Conservation (phyloP, 1,140 invertebrate genomes). For the Sitobion miscanthi region DNA sequence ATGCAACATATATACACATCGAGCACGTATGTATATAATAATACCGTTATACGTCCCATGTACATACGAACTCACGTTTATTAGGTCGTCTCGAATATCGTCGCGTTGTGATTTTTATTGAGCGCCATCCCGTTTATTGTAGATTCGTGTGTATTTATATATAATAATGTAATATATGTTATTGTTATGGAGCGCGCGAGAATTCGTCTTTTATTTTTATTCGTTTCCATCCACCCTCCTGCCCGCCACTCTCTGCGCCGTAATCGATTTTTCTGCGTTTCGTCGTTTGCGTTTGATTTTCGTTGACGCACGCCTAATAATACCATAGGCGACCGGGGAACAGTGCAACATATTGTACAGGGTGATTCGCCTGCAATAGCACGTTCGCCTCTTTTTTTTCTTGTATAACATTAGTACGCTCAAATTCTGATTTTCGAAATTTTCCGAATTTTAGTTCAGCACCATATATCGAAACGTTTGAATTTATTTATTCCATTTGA, state of each 20-base stretch:
- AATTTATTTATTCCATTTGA: no score
- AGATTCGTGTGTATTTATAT: neutral
- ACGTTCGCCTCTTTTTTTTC: neutral
- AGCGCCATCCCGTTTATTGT: neutral
- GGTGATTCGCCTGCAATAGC: neutral
- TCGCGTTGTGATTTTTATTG: slow-evolving; percentile 11
- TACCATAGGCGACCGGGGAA: neutral
- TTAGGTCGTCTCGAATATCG: slow-evolving; percentile 13
- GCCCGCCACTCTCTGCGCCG: no score
- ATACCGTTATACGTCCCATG: neutral
- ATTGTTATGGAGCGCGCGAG: neutral
- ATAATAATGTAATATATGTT: neutral
- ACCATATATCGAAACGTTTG: no score
- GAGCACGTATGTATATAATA: neutral
- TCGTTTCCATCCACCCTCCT: neutral
- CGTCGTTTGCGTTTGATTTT: neutral
- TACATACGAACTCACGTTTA: neutral
- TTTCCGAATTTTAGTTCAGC: no score
- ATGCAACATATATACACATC: neutral
- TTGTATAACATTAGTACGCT: neutral
- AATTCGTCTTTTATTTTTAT: neutral
- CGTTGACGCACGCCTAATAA: neutral
- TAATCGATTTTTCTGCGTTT: neutral
- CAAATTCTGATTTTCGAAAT: no score
- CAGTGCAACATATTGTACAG: neutral